Evolutionary conservation across 2,797 vertebrate species (phyloP).

Genomic region (Nannoperca australis): DNA sequence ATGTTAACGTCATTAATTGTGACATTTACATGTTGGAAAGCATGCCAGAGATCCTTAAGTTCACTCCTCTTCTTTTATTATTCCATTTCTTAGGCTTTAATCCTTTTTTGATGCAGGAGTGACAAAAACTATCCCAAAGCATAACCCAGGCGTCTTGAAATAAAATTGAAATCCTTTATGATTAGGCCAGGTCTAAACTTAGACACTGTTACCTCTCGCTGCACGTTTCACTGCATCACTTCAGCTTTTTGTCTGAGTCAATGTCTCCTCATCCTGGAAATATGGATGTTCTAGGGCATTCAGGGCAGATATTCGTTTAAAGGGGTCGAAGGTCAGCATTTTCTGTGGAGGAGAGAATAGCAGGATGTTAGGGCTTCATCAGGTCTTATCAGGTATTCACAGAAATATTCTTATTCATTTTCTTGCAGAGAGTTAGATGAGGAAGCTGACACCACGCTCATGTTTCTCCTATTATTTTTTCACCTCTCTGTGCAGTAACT

Average conservation of each 20-base stretch:
- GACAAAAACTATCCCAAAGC: constrained; percentile 53
- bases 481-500: too few relatives aligned
- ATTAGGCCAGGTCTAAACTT: constrained; percentile 51
- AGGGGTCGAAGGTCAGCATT: constrained; percentile 91
- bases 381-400: neutral
- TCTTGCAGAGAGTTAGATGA: neutral
- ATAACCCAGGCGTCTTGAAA: constrained; percentile 47
- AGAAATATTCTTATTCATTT: neutral
- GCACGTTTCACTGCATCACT: constrained; percentile 37
- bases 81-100: constrained; percentile 46
- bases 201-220: constrained; percentile 50
- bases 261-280: constrained; percentile 78
- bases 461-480: too few relatives aligned
- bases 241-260: constrained; percentile 70
- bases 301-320: constrained; percentile 89
- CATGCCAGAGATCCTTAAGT: constrained; percentile 44
- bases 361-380: constrained; percentile 24
- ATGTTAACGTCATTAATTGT: constrained; percentile 55
- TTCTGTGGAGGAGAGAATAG: constrained; percentile 78
- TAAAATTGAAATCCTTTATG: constrained; percentile 45
- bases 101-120: constrained; percentile 53
- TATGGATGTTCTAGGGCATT: constrained; percentile 89
- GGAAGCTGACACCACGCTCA: too few relatives aligned
- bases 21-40: constrained; percentile 60
- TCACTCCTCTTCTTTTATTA: constrained; percentile 53